Conservation (phyloP, 2,797 vertebrate species). For the Sardinella longiceps region DNA sequence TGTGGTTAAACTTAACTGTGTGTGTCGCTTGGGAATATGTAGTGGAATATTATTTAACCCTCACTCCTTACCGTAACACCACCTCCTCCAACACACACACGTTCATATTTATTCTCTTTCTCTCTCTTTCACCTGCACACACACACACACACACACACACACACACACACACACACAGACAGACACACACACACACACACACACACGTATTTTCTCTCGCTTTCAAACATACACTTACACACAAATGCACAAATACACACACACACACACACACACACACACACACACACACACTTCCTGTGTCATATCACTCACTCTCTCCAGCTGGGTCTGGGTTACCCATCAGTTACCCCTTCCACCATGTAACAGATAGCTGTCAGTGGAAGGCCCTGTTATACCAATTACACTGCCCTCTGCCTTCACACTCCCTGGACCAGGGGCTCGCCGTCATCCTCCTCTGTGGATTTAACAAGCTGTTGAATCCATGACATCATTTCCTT, state of each 20-base stretch:
- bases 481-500: constrained; percentile 7
- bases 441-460: background rate
- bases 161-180: too few species aligned
- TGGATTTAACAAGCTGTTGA: background rate
- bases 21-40: constrained; percentile 18
- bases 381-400: background rate
- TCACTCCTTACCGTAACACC: constrained; percentile 12
- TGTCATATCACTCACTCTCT: background rate
- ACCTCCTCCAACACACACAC: too few species aligned
- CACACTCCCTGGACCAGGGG: background rate
- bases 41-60: background rate
- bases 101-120: too few species aligned
- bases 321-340: background rate
- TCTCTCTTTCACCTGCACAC: too few species aligned
- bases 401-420: background rate
- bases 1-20: constrained; percentile 42
- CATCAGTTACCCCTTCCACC: background rate
- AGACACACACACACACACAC: background rate
- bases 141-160: too few species aligned
- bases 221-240: too few species aligned
- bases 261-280: too few species aligned
- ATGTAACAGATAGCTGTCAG: background rate
- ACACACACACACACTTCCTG: background rate
- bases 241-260: too few species aligned
- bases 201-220: too few species aligned